Evolutionary conservation across 1,140 invertebrate genomes (phyloP), one percentile per base, ranked within the genome.

Genomic region (Cryptotermes secundus): DNA sequence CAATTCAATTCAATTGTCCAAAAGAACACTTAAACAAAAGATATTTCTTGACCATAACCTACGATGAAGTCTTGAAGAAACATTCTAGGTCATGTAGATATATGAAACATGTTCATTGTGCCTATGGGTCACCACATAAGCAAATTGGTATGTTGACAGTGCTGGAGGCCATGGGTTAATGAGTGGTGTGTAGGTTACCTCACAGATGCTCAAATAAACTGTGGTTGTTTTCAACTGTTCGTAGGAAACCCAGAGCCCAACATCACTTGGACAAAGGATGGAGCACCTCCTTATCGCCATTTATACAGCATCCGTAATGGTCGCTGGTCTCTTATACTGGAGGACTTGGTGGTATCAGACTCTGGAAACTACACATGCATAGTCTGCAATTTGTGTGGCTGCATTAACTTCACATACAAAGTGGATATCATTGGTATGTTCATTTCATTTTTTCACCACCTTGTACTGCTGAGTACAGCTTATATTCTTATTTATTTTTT

Each of bases 331-430:
- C 89, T 97, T 24, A 91, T 90, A 12, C 88, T 97, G 85, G 95
- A 96, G 86, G 95, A 96, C 87, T 88, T 96, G 10, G 93, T 95
- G 0, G 93, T 93, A 4, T 90, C 93, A 22, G 97, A 98, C 87
- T 93, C 92, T 79, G 96, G 96, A 34, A 95, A 96, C 86, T 98
- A 98, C 88, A 97, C 95, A 0, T 98, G 97, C 87, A 90, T 94
- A 38, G 94, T 97, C 12, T 95, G 94, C 90, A 98, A 98, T 88
- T 87, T 90, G 14, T 87, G 94, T 31, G 96, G 94, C 14, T 96
- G 95, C 87, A 94, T 97, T 82, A 92, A 94, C 65, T 94, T 94
- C 87, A 95, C 94, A 0, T 96, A 93, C 87, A 92, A 91, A 85
- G 90, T 97, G 12, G 92, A 95, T 84, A 92, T 97, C 82, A 91